Percentiles rank a stretch among this genome's conserved stretches.
Conservation (phyloP, 1,140 invertebrate genomes). For the Gonioctena quinquepunctata region DNA sequence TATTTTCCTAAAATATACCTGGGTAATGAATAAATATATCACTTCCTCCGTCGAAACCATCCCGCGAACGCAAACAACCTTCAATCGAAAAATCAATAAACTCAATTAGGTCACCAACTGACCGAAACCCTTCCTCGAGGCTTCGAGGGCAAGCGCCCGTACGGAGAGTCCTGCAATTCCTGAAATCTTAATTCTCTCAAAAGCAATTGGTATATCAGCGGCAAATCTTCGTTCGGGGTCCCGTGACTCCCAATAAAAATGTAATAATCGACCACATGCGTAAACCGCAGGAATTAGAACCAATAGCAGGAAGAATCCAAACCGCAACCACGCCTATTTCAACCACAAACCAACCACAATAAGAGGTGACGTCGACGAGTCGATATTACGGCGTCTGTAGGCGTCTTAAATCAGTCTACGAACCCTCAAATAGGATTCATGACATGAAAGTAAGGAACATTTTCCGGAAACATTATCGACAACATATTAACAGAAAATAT, state of each 20-base stretch:
- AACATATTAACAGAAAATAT: too few species aligned
- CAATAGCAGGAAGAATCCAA: conserved; percentile 51
- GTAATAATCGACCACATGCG: conserved; percentile 56
- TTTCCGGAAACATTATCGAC: too few species aligned
- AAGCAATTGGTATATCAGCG: conserved; percentile 2
- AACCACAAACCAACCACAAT: conserved; percentile 61
- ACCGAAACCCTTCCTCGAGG: background rate
- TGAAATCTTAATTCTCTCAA: background rate
- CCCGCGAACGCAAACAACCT: background rate
- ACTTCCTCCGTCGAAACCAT: too few species aligned
- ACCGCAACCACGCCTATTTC: conserved; percentile 56
- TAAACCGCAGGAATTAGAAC: conserved; percentile 55
- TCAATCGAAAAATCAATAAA: conserved; percentile 5
- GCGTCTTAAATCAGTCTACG: conserved; percentile 40
- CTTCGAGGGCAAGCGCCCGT: background rate
- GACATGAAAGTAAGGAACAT: background rate
- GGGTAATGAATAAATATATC: too few species aligned
- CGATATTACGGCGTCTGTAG: conserved; percentile 44
- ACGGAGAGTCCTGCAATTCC: background rate
- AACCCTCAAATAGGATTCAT: background rate
- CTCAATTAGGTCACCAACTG: conserved; percentile 9
- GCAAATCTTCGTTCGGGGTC: conserved; percentile 3
- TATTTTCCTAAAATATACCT: too few species aligned
- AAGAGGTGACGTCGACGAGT: conserved; percentile 55
- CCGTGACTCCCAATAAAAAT: conserved; percentile 54